Evolutionary conservation across 2,113 vertebrate species (phyloP), one percentile per base, ranked within the genome.

Genomic region (Erpornis zantholeuca): DNA sequence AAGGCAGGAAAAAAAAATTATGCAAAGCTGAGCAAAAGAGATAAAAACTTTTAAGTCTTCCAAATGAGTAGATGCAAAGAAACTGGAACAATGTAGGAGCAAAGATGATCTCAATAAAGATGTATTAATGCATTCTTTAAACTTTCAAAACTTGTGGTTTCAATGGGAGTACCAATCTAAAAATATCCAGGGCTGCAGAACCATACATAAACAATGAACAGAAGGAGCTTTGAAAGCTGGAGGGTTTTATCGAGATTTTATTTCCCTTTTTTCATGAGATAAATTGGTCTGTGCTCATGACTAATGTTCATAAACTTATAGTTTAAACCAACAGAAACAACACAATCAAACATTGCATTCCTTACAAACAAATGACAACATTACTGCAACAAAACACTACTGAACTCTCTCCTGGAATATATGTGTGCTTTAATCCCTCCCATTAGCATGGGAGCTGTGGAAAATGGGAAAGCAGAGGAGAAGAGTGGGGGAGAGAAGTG

Each of bases 131-230:
- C 42, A 57, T 76, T 73, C 57, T 82, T 95, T 91, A 92, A 93
- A 86, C 69, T 83, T 81, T 86, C 61, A 95, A 88, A 93, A 72
- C 35, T 84, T 61, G 42, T n/a, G 18, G 83, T 95, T 95, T 86
- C 91, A 94, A 73, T 40, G 66, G 91, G 93, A 95, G 52, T 31
- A 84, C 49, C 6, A 6, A 61, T 31, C 92, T 94, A 95, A 96
- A 97, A 96, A 95, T 96, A 96, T 31, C 50, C 56, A 88, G 54
- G 53, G 38, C 52, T 82, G 82, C 53, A 96, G 53, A 94, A 53
- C 57, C 52, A 83, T 71, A 80, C 65, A 84, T 72, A 94, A 94
- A 88, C 77, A 92, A 88, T 65, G 68, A 96, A 85, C 27, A 88
- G 68, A 96, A 90, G 33, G 36, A 86, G 75, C 76, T 92, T 63